These are phyloP conservation scores for Ictalurus furcatus DNA, from an alignment of 2,113 vertebrate genomes.

Conservation along the genomic window DNA sequence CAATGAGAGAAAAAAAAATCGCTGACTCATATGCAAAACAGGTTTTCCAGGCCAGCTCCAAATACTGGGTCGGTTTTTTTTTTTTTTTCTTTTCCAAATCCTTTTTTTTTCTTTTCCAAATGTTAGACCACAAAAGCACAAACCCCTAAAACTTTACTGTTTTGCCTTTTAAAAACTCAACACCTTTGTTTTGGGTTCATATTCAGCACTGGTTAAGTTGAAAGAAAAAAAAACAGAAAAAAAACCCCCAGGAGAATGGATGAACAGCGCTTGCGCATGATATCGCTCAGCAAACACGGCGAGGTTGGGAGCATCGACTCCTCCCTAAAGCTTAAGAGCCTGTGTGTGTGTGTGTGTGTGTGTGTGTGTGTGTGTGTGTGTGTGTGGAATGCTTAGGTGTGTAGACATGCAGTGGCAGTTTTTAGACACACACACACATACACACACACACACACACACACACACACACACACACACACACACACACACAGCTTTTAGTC, in stretches of 20 bases:
- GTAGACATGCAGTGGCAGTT: conserved; percentile 70
- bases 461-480: not conserved
- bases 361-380: conserved; percentile 41
- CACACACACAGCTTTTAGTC: not conserved
- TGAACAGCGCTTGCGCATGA: not conserved
- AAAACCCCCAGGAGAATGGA: not conserved
- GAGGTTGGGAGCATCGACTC: conserved; percentile 36
- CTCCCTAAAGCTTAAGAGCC: conserved; percentile 60
- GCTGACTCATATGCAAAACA: not conserved
- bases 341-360: conserved; percentile 46
- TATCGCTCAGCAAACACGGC: conserved; percentile 23
- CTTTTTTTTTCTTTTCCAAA: not conserved
- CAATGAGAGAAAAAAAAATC: not conserved
- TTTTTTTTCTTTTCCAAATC: conserved; percentile 5
- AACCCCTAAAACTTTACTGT: not conserved
- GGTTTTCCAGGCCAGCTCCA: not conserved
- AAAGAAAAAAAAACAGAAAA: not conserved
- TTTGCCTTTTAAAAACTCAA: not conserved
- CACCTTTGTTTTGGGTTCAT: not conserved
- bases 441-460: not conserved
- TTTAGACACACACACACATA: not conserved
- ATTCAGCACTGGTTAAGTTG: not conserved
- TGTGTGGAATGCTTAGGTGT: conserved; percentile 78
- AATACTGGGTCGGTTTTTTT: not conserved
- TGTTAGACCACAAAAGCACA: not conserved